These are phyloP conservation scores for Opisthograptis luteolata DNA, from an alignment of 2,888 invertebrate species.

Conservation along the genomic window DNA sequence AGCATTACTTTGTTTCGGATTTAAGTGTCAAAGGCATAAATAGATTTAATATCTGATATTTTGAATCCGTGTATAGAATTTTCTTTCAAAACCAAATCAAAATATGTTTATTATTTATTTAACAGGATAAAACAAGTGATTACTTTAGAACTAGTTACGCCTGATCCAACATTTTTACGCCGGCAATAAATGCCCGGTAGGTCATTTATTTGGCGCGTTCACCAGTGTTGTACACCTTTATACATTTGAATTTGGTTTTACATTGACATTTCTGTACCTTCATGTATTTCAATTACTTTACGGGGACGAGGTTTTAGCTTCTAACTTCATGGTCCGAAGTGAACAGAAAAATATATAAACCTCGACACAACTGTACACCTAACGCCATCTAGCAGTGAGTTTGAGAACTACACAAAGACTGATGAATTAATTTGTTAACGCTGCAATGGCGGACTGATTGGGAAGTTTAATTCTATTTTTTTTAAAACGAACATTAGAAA, in stretches of 20 bases:
- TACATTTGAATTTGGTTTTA: neutral
- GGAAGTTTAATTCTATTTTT: too few relatives aligned
- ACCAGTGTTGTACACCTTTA: too few relatives aligned
- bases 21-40: conserved; percentile 3
- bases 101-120: too few relatives aligned
- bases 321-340: conserved; percentile 12
- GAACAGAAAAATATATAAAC: conserved; percentile 7
- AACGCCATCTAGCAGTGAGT: conserved; percentile 10
- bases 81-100: too few relatives aligned
- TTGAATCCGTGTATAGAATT: too few relatives aligned
- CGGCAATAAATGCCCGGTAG: too few relatives aligned
- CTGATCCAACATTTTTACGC: too few relatives aligned
- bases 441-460: neutral
- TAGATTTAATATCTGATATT: too few relatives aligned
- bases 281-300: conserved; percentile 10
- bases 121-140: too few relatives aligned
- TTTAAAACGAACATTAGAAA: too few relatives aligned
- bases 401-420: conserved; percentile 6
- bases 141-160: too few relatives aligned
- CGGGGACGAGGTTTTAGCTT: conserved; percentile 13
- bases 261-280: neutral
- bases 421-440: neutral
- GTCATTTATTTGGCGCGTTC: too few relatives aligned
- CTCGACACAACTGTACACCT: conserved; percentile 5
- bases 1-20: conserved; percentile 1